A percentile compares a stretch with the other conserved stretches of the same genome.
phyloP scores from a whole-genome alignment of 2,797 vertebrate genomes.

The Bufotes viridis region DNA sequence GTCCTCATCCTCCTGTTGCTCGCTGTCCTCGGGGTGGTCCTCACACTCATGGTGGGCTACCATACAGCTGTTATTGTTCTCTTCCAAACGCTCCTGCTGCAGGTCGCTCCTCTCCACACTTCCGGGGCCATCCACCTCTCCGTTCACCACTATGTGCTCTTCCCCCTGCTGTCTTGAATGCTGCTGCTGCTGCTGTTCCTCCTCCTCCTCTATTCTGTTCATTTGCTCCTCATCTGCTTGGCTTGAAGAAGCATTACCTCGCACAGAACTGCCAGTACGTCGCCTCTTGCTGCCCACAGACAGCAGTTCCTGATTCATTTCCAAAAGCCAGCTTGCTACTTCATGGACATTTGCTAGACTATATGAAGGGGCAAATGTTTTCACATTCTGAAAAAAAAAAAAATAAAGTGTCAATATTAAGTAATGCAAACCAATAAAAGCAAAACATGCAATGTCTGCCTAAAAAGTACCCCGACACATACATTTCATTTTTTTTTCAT shows the following conservation, averaged over 20 bases:
- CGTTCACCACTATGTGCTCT: conserved; percentile 74
- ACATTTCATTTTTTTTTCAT: background rate
- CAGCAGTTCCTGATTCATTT: conserved; percentile 99
- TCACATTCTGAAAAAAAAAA: conserved; percentile 88
- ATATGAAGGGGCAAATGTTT: conserved; percentile 96
- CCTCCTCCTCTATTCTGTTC: conserved; percentile 91
- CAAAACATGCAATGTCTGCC: background rate
- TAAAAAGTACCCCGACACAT: background rate
- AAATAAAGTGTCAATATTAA: background rate
- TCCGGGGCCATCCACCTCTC: conserved; percentile 75
- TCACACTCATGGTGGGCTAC: conserved; percentile 76
- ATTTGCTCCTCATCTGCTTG: conserved; percentile 88
- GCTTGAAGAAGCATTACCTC: conserved; percentile 95
- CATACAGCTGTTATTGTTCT: conserved; percentile 81
- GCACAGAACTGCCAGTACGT: conserved; percentile 87
- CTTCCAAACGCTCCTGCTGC: conserved; percentile 81
- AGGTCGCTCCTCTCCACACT: conserved; percentile 78
- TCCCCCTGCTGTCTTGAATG: conserved; percentile 79
- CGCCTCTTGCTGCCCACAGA: conserved; percentile 99
- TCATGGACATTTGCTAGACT: conserved; percentile 99
- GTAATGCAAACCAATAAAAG: background rate
- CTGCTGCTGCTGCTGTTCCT: conserved; percentile 76
- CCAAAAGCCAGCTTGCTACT: conserved; percentile 99
- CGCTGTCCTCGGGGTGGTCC: conserved; percentile 76
- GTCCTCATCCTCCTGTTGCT: conserved; percentile 77